phyloP scores from a whole-genome alignment of 1,140 invertebrate species.

The Thaumetopoea pityocampa region DNA sequence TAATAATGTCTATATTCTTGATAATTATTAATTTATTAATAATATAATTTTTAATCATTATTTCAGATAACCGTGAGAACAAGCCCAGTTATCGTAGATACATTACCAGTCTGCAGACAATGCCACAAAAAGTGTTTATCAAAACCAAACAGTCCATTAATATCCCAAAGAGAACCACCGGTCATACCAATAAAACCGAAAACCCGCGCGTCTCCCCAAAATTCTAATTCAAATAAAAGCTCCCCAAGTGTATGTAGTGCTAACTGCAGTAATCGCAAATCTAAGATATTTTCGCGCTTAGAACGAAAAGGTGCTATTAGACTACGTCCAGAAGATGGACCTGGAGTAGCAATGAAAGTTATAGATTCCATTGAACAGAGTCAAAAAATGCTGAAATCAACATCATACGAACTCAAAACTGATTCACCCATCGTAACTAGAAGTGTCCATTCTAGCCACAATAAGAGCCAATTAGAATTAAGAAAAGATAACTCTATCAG shows the following conservation, averaged over 20 bases:
- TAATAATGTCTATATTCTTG: background rate
- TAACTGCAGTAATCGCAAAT: constrained; percentile 56
- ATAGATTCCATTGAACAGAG: constrained; percentile 70
- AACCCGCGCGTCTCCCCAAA: constrained; percentile 55
- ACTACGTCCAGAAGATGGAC: constrained; percentile 64
- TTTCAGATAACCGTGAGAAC: constrained; percentile 82
- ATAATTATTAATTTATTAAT: background rate
- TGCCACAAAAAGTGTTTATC: constrained; percentile 84
- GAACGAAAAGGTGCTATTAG: constrained; percentile 70
- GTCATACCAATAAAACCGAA: constrained; percentile 47
- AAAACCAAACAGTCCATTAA: constrained; percentile 71
- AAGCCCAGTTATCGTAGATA: constrained; percentile 80
- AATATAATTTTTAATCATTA: constrained; percentile 7
- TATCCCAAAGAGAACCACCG: constrained; percentile 62
- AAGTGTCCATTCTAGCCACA: constrained; percentile 44
- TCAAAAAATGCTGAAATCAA: constrained; percentile 68
- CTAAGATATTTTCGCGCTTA: constrained; percentile 56
- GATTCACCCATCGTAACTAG: constrained; percentile 54
- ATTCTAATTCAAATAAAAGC: constrained; percentile 57
- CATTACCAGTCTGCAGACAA: constrained; percentile 81
- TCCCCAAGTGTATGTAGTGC: constrained; percentile 58
- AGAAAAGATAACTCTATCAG: constrained; percentile 60
- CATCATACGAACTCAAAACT: constrained; percentile 66
- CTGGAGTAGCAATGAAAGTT: constrained; percentile 62
- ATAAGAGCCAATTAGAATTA: constrained; percentile 62